Evolutionary conservation across 2,888 invertebrate species (phyloP), one percentile per base, ranked within the genome.

Genomic region (Petrophora chlorosata): DNA sequence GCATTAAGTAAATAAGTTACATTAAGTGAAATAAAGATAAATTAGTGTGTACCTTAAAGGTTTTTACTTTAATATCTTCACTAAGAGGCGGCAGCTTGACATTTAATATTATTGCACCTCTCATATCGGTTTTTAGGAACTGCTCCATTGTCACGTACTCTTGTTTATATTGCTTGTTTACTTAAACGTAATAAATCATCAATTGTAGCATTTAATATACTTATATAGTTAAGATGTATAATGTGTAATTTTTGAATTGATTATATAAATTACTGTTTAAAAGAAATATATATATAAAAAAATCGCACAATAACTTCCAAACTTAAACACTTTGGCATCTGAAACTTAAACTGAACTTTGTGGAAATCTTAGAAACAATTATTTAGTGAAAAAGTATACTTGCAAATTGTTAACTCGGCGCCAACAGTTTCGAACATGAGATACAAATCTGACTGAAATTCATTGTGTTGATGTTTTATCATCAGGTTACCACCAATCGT

Each of bases 361-460:
- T n/a, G n/a, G n/a, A n/a, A n/a, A n/a, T n/a, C n/a, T n/a, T n/a
- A n/a, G n/a, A n/a, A n/a, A n/a, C n/a, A n/a, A n/a, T n/a, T n/a
- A n/a, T 19, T 1, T 19, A 4, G 7, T 19, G 4, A 19, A 12
- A 10, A 28, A n/a, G 3, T 29, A 14, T 29, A 63, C 74, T 39
- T 63, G 82, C 82, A 9, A 9, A 80, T 66, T 3, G 64, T 73
- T 3, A 82, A 3, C 10, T 58, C 32, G 9, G 78, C 81, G 3
- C 74, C 76, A 26, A 80, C 70, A 5, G 78, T 78, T 42, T 67
- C 79, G 8, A 91, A 73, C 0, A 85, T 66, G 1, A 94, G 73
- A 59, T 92, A 94, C 2, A 95, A 63, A 67, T 95, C 95, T 0
- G 95, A 95, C 2, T 93, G 92, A 67, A 94, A 95, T 48, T 93